phyloP scores from a whole-genome alignment of 2,797 vertebrate species.

The Zalophus californianus region DNA sequence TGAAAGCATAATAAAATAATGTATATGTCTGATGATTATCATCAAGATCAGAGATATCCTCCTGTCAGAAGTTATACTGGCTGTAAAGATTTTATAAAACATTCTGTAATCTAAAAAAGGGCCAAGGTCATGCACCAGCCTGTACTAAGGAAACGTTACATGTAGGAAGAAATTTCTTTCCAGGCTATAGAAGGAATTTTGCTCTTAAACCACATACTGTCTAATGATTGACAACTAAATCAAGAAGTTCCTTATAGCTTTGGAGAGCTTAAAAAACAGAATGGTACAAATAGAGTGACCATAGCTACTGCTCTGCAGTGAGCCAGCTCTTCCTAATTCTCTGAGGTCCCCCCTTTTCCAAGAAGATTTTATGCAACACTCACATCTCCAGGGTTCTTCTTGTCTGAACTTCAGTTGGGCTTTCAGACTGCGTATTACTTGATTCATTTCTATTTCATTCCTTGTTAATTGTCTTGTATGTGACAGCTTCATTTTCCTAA shows the following conservation, averaged over 20 bases:
- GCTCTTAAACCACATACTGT: neutral
- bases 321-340: neutral
- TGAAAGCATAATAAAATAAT: slow-evolving; percentile 31
- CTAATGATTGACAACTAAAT: neutral
- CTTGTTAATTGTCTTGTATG: neutral
- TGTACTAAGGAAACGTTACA: neutral
- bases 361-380: neutral
- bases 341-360: neutral
- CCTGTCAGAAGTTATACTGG: slow-evolving; percentile 24
- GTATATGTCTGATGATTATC: slow-evolving; percentile 36
- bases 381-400: neutral
- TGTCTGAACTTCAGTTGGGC: neutral
- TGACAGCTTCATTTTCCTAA: slow-evolving; percentile 13
- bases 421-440: neutral
- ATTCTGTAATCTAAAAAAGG: neutral
- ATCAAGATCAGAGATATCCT: slow-evolving; percentile 54
- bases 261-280: neutral
- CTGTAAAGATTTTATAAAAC: slow-evolving; percentile 27
- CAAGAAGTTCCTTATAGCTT: neutral
- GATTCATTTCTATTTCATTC: neutral
- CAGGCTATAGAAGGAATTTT: neutral
- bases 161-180: neutral
- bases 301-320: neutral
- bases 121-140: slow-evolving; percentile 15
- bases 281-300: neutral